Conservation (phyloP, 1,140 invertebrate species). For the Drosophila biarmipes region DNA sequence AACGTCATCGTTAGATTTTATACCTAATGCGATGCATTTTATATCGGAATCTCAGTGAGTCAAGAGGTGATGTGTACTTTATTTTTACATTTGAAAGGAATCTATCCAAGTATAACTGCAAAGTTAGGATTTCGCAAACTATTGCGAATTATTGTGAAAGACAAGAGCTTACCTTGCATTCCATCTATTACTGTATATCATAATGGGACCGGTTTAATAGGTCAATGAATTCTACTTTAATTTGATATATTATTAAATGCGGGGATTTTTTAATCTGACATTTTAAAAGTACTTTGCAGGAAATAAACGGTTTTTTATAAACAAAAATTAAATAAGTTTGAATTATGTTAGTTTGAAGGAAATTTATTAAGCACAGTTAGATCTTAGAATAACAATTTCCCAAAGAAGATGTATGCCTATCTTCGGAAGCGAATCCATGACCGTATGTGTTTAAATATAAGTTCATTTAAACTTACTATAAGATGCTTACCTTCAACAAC, state of each 20-base stretch:
- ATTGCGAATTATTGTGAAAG: conserved; percentile 4
- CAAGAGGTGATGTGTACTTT: neutral
- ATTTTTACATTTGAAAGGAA: conserved; percentile 2
- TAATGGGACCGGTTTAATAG: neutral
- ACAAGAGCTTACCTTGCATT: neutral
- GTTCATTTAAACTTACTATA: neutral
- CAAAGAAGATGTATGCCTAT: no score
- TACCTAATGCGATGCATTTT: neutral
- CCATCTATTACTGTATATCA: no score
- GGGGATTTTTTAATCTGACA: neutral
- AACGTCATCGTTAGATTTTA: neutral
- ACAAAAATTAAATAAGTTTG: no score
- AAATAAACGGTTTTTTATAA: no score
- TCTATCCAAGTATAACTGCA: neutral
- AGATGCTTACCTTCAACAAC: neutral
- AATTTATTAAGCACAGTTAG: no score
- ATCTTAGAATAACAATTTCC: no score
- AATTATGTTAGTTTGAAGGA: no score
- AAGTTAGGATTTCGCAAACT: neutral
- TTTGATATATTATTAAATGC: neutral
- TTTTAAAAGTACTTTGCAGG: no score
- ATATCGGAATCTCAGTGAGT: neutral
- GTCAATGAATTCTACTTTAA: neutral
- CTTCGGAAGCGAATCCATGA: no score
- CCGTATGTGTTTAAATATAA: neutral